Base-by-base conservation (phyloP, 1,140 invertebrate genomes). In the Antheraea mylitta region DNA sequence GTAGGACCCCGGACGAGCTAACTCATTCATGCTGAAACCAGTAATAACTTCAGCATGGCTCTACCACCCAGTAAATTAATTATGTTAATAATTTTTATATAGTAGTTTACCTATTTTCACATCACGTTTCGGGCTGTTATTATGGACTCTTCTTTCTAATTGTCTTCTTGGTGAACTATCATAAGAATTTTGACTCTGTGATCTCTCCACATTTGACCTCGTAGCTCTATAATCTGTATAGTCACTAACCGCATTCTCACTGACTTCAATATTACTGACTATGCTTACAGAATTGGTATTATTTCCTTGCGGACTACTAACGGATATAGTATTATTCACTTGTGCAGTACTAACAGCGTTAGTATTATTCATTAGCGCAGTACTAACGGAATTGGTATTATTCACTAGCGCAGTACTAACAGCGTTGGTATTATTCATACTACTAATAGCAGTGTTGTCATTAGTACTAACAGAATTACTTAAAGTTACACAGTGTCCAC, bases 151-250 rank as follows among this genome's bases (percentile, higher is more conserved):
- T 69, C 80, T 77, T 7, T 19, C 36, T 67, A 48, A 13, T 67
- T 64, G 16, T 80, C 80, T 38, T 69, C 80, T 74, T 1, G 78
- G 76, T 3, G 73, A 68, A 5, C 53, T 45, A 60, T 91, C 87
- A 62, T 85, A 89, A 0, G 86, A 80, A 38, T 86, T 91, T 60
- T 90, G 88, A 82, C 88, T 91, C 0, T 82, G 77, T 22, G 87
- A 85, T 18, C 88, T 69, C 70, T 87, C 88, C 0, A 91, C 74
- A 70, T 80, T 86, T 9, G 77, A 68, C 75, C 81, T 79, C 67
- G 80, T 19, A 4, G 37, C 68, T 7, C 80, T 80, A 19, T 38
- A 37, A n/a, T 64, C 38, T 7, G n/a, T 18, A 38, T 61, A 22
- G 30, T 36, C 30, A 22, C 60, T 61, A 0, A n/a, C 30, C 4